A percentile compares a stretch with the other conserved stretches of the same genome.
These are phyloP conservation scores for Onthophagus sagittarius DNA, from an alignment of 2,888 invertebrate species.

Conservation along the genomic window DNA sequence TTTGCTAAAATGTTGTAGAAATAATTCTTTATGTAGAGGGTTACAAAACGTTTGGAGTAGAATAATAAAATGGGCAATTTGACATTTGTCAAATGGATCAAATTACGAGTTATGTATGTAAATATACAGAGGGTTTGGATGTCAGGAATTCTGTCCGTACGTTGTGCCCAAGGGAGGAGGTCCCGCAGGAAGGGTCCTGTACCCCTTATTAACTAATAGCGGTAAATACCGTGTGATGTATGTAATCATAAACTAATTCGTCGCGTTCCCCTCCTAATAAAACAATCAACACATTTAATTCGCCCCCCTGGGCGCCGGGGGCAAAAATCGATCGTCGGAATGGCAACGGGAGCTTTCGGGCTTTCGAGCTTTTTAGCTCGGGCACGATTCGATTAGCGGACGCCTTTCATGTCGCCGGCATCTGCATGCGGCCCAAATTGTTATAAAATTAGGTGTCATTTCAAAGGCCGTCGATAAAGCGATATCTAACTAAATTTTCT, in stretches of 20 bases:
- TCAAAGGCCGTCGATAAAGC: constrained; percentile 42
- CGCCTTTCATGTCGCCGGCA: constrained; percentile 41
- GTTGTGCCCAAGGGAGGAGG: constrained; percentile 18
- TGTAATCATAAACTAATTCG: constrained; percentile 50
- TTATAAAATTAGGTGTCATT: constrained; percentile 43
- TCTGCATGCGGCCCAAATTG: constrained; percentile 43
- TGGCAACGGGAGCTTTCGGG: constrained; percentile 27
- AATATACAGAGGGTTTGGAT: constrained; percentile 33
- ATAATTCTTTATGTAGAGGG: constrained; percentile 5
- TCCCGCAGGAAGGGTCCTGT: constrained; percentile 16
- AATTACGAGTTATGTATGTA: constrained; percentile 37
- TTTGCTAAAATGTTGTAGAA: neutral
- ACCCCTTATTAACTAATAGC: constrained; percentile 50
- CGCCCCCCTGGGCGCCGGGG: constrained; percentile 3
- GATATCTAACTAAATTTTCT: constrained; percentile 33
- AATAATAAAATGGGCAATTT: constrained; percentile 9
- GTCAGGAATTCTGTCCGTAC: constrained; percentile 20
- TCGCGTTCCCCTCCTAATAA: constrained; percentile 43
- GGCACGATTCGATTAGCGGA: constrained; percentile 39
- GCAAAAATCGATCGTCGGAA: constrained; percentile 6
- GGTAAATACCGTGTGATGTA: constrained; percentile 51
- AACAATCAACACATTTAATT: constrained; percentile 45
- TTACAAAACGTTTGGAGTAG: neutral
- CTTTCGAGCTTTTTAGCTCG: constrained; percentile 42
- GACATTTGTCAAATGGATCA: constrained; percentile 30